A percentile compares a stretch with the other conserved stretches of the same genome.
phyloP scores from a whole-genome alignment of 2,797 vertebrate species.

The Acropternis orthonyx region DNA sequence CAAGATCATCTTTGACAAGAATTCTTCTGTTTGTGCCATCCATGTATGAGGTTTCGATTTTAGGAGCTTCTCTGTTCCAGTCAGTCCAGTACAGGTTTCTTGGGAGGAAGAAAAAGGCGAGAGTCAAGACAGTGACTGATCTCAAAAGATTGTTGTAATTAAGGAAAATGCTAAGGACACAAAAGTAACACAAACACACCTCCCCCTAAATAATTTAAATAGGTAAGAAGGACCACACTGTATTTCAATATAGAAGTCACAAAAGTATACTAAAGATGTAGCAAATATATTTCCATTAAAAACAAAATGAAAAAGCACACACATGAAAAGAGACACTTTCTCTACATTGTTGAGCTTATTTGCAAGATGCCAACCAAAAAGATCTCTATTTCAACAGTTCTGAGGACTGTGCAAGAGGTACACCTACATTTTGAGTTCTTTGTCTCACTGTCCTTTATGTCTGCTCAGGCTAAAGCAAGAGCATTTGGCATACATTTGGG shows the following conservation, averaged over 20 bases:
- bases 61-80: constrained; percentile 92
- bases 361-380: not conserved
- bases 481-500: not conserved
- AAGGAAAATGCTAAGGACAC: not conserved
- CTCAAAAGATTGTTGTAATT: not conserved
- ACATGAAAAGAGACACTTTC: not conserved
- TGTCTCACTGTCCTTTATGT: not conserved
- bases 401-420: not conserved
- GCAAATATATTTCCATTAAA: not conserved
- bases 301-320: not conserved
- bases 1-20: constrained; percentile 86
- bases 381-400: not conserved
- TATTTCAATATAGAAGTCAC: not conserved
- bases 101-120: not conserved
- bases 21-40: constrained; percentile 89
- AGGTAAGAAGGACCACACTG: not conserved
- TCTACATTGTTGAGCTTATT: not conserved
- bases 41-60: constrained; percentile 93
- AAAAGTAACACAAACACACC: not conserved
- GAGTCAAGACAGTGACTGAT: not conserved
- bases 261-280: not conserved
- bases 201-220: not conserved
- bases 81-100: constrained; percentile 94
- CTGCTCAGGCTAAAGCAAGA: not conserved
- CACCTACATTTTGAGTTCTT: not conserved